A percentile compares a stretch with the other conserved stretches of the same genome.
Conservation (phyloP, 2,888 invertebrate genomes). For the Lissonota sp. region DNA sequence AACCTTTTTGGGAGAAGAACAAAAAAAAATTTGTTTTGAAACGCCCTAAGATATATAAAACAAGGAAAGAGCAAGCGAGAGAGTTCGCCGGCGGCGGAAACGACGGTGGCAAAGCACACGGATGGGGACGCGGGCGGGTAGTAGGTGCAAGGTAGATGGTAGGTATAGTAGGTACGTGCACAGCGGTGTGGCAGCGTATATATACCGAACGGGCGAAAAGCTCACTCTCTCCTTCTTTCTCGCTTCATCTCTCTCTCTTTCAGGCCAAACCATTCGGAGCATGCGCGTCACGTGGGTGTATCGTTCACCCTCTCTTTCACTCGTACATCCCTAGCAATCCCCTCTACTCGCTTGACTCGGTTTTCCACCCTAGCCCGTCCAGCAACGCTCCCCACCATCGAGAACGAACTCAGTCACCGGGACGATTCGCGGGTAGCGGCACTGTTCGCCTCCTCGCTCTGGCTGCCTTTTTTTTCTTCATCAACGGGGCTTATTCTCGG, state of each 20-base stretch:
- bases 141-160: conserved; percentile 49
- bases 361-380: conserved; percentile 69
- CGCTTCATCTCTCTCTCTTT: conserved; percentile 18
- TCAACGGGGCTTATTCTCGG: neutral
- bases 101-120: conserved; percentile 55
- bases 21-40: no score
- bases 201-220: conserved; percentile 58
- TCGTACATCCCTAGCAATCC: conserved; percentile 63
- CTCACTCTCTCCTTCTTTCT: conserved; percentile 31
- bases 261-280: conserved; percentile 65
- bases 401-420: conserved; percentile 80
- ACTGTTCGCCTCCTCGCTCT: conserved; percentile 64
- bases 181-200: conserved; percentile 51
- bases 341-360: conserved; percentile 59
- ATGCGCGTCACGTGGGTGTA: conserved; percentile 79
- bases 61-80: conserved; percentile 2
- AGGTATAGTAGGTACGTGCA: conserved; percentile 50
- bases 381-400: conserved; percentile 67
- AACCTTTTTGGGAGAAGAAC: no score
- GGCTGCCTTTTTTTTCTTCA: conserved; percentile 3
- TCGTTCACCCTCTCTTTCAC: conserved; percentile 75
- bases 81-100: conserved; percentile 43
- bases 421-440: conserved; percentile 80
- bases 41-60: neutral
- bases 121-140: conserved; percentile 33